phyloP scores from a whole-genome alignment of 1,140 invertebrate genomes.

The Hydropsyche tenuis region DNA sequence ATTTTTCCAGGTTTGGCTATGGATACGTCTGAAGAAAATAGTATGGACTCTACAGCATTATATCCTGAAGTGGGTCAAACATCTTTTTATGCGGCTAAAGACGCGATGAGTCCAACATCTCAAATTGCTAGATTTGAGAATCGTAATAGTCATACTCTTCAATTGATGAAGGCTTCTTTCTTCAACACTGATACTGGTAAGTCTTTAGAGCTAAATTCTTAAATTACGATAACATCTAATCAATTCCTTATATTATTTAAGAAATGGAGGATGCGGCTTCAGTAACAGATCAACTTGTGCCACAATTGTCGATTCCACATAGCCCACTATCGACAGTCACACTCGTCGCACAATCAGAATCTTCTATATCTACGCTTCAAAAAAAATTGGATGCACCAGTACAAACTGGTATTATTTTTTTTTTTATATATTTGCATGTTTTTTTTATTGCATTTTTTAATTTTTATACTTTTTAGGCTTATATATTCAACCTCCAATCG shows the following conservation, averaged over 20 bases:
- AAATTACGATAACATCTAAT: background rate
- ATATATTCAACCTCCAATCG: slow-evolving; percentile 54
- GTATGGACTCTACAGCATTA: slow-evolving; percentile 53
- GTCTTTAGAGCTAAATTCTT: too few species aligned
- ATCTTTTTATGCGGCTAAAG: slow-evolving; percentile 42
- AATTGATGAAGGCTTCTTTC: slow-evolving; percentile 87
- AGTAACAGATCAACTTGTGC: slow-evolving; percentile 56
- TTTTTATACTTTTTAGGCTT: slow-evolving; percentile 56
- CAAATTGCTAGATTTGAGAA: slow-evolving; percentile 56
- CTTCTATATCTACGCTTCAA: background rate
- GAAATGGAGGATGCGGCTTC: slow-evolving; percentile 57
- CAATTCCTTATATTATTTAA: slow-evolving; percentile 37
- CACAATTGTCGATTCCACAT: slow-evolving; percentile 42
- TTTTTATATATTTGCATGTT: too few species aligned
- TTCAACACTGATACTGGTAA: slow-evolving; percentile 51
- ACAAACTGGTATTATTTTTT: background rate
- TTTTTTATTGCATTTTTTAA: too few species aligned
- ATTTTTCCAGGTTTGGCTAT: slow-evolving; percentile 55
- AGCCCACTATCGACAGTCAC: background rate
- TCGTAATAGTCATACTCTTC: slow-evolving; percentile 63
- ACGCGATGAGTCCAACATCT: slow-evolving; percentile 55
- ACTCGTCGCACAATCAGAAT: background rate
- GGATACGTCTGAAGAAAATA: slow-evolving; percentile 58
- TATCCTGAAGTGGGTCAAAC: slow-evolving; percentile 42
- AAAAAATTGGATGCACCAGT: background rate